phyloP scores from a whole-genome alignment of 2,113 vertebrate species.

The Heterotis niloticus region DNA sequence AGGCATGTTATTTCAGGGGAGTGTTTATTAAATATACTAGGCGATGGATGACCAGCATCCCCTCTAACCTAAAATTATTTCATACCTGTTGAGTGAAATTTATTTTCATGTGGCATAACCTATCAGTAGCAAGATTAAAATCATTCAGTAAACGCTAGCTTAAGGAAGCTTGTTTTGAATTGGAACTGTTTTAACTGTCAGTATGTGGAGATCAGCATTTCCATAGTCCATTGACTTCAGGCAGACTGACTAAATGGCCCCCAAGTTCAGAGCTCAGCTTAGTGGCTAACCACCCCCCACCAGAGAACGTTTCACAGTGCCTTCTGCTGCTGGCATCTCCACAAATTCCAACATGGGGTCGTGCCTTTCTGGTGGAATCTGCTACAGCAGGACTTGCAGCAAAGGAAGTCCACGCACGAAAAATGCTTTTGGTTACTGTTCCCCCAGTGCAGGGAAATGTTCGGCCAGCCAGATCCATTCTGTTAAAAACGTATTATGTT shows the following conservation, averaged over 20 bases:
- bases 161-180: neutral
- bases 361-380: neutral
- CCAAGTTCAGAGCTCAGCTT: too few species aligned
- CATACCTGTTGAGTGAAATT: constrained; percentile 1
- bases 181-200: too few species aligned
- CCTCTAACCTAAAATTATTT: neutral
- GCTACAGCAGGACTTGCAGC: neutral
- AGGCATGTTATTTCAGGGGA: neutral
- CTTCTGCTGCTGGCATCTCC: neutral
- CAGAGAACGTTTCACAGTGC: neutral
- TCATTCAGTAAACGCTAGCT: too few species aligned
- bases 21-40: neutral
- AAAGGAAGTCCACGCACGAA: neutral
- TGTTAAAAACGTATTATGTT: constrained; percentile 18
- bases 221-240: neutral
- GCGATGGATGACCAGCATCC: neutral
- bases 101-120: neutral
- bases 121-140: neutral
- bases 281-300: too few species aligned
- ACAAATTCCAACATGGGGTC: neutral
- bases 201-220: too few species aligned
- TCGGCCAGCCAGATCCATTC: constrained; percentile 14
- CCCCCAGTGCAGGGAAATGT: neutral
- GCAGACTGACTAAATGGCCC: neutral
- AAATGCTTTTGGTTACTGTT: neutral